phyloP scores from a whole-genome alignment of 2,797 vertebrate species.

The Sandelia bainsii region DNA sequence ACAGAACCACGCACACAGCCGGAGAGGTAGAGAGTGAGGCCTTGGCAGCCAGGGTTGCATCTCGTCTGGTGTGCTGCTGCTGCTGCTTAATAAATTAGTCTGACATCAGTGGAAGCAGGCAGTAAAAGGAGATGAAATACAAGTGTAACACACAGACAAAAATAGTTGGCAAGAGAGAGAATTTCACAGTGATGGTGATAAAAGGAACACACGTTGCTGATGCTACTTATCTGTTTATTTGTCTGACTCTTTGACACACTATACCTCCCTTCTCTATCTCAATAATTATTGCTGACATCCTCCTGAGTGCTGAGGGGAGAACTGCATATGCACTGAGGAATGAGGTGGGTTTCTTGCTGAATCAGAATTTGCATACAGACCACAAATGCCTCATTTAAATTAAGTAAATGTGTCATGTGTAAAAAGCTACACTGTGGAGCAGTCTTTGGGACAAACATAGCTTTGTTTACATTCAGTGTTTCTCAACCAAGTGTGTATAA shows the following conservation, averaged over 20 bases:
- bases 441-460: no score
- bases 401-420: no score
- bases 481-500: not conserved
- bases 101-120: slow-evolving; percentile 55
- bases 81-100: slow-evolving; percentile 53
- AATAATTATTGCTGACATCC: slow-evolving; percentile 2
- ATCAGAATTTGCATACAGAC: not conserved
- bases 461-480: not conserved
- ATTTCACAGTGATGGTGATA: not conserved
- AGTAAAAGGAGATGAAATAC: not conserved
- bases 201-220: not conserved
- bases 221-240: not conserved
- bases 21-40: slow-evolving; percentile 20
- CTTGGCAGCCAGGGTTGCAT: slow-evolving; percentile 33
- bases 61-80: slow-evolving; percentile 40
- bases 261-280: not conserved
- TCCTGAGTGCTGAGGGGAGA: slow-evolving; percentile 1
- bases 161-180: not conserved
- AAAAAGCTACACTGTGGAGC: not conserved
- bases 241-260: not conserved
- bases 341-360: not conserved
- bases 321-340: not conserved
- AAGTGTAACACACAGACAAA: not conserved
- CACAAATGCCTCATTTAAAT: not conserved
- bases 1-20: slow-evolving; percentile 26